A percentile compares a stretch with the other conserved stretches of the same genome.
phyloP scores from a whole-genome alignment of 2,888 invertebrate genomes.

The Cephus pygmeus region DNA sequence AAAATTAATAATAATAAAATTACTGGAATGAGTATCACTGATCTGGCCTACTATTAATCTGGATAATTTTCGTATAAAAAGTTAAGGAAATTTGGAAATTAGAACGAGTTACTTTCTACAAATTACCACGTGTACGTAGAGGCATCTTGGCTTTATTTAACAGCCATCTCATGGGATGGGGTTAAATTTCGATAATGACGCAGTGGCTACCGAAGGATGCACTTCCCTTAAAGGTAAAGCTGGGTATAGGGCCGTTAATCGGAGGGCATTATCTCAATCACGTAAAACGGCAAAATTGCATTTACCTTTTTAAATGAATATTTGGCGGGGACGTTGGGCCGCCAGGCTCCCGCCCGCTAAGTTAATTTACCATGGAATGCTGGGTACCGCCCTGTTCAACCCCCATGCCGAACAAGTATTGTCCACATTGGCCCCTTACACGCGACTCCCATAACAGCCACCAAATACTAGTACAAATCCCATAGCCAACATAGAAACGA shows the following conservation, averaged over 20 bases:
- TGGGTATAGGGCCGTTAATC: constrained; percentile 55
- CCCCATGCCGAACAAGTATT: constrained; percentile 48
- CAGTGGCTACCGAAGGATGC: constrained; percentile 53
- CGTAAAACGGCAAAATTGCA: constrained; percentile 66
- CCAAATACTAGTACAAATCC: too few species aligned
- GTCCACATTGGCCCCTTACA: constrained; percentile 31
- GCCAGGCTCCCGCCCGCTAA: constrained; percentile 64
- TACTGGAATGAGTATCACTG: too few species aligned
- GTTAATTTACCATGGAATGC: constrained; percentile 66
- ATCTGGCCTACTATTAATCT: too few species aligned
- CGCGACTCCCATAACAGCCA: too few species aligned
- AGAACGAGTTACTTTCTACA: too few species aligned
- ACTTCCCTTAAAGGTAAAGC: too few species aligned
- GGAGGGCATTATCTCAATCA: constrained; percentile 66
- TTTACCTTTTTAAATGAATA: constrained; percentile 67
- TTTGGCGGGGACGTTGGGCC: constrained; percentile 57
- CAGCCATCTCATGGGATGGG: constrained; percentile 31
- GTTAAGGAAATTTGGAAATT: too few species aligned
- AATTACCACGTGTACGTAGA: too few species aligned
- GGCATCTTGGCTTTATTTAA: background rate
- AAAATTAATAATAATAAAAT: too few species aligned
- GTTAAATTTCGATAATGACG: constrained; percentile 61
- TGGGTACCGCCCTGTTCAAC: constrained; percentile 62
- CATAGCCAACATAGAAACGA: too few species aligned
- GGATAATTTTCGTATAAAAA: too few species aligned